A percentile compares a stretch with the other conserved stretches of the same genome.
phyloP scores from a whole-genome alignment of 2,888 invertebrate genomes.

The Eristalinus sepulchralis region DNA sequence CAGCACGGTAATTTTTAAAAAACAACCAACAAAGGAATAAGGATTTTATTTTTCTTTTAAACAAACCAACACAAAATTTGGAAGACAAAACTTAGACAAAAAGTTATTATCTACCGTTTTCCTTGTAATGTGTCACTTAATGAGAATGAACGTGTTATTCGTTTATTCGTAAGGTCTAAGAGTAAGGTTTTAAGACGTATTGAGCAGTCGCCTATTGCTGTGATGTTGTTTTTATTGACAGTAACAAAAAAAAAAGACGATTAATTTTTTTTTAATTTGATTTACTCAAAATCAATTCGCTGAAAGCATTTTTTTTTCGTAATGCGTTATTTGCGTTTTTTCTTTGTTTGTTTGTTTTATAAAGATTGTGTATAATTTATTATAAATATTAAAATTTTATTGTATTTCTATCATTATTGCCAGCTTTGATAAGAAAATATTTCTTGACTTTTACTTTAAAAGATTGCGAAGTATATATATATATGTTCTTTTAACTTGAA shows the following conservation, averaged over 20 bases:
- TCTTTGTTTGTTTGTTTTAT: constrained; percentile 33
- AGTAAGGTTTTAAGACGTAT: constrained; percentile 2
- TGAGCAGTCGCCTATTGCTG: constrained; percentile 55
- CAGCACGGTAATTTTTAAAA: constrained; percentile 41
- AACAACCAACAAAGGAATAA: constrained; percentile 11
- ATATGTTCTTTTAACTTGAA: neutral
- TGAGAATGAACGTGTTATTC: neutral
- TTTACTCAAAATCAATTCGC: constrained; percentile 15
- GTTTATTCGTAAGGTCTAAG: neutral
- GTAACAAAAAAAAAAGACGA: constrained; percentile 2
- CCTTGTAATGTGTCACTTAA: neutral
- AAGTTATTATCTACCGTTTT: neutral
- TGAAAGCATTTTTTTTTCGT: constrained; percentile 37
- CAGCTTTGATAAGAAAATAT: constrained; percentile 76
- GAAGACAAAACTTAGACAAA: constrained; percentile 57
- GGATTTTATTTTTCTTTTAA: neutral
- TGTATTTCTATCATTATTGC: constrained; percentile 76
- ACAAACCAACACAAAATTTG: constrained; percentile 31
- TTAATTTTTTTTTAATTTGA: neutral
- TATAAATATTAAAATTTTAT: constrained; percentile 68
- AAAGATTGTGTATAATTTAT: constrained; percentile 65
- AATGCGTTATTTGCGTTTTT: neutral
- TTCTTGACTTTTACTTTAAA: constrained; percentile 57
- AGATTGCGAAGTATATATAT: constrained; percentile 49
- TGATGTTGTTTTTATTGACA: neutral